These are phyloP conservation scores for Craseonycteris thonglongyai DNA, from an alignment of 2,113 vertebrate species.

Conservation along the genomic window DNA sequence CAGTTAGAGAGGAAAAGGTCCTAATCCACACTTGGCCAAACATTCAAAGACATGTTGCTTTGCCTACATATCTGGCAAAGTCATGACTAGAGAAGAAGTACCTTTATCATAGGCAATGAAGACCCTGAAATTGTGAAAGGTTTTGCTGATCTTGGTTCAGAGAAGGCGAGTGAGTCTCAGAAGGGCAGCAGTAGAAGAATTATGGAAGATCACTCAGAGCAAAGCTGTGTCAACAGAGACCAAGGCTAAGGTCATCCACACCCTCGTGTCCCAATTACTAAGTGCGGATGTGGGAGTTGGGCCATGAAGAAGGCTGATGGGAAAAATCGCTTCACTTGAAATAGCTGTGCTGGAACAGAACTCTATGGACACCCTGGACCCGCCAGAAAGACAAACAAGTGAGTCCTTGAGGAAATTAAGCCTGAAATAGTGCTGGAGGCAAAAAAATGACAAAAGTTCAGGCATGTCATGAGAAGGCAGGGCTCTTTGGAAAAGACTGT, in stretches of 20 bases:
- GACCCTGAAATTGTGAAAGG: fast-evolving
- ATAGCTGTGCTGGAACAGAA: background rate
- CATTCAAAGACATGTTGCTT: background rate
- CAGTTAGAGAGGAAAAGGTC: background rate
- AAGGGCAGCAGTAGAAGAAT: too few relatives aligned
- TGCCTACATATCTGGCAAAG: background rate
- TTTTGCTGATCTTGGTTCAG: background rate
- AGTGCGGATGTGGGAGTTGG: fast-evolving
- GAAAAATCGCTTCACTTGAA: fast-evolving
- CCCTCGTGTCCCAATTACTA: background rate
- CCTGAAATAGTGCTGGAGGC: background rate
- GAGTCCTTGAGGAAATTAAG: background rate
- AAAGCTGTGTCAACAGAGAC: background rate
- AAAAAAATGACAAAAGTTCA: background rate
- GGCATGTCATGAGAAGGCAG: background rate
- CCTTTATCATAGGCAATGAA: background rate
- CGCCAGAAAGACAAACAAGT: background rate
- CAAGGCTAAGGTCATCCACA: background rate
- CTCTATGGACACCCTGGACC: background rate
- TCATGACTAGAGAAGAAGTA: background rate
- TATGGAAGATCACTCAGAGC: background rate
- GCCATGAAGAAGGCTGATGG: background rate
- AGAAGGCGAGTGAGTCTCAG: background rate
- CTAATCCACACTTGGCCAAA: background rate
- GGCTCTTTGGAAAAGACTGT: background rate